phyloP scores from a whole-genome alignment of 2,888 invertebrate genomes.

The Torymus texanus region DNA sequence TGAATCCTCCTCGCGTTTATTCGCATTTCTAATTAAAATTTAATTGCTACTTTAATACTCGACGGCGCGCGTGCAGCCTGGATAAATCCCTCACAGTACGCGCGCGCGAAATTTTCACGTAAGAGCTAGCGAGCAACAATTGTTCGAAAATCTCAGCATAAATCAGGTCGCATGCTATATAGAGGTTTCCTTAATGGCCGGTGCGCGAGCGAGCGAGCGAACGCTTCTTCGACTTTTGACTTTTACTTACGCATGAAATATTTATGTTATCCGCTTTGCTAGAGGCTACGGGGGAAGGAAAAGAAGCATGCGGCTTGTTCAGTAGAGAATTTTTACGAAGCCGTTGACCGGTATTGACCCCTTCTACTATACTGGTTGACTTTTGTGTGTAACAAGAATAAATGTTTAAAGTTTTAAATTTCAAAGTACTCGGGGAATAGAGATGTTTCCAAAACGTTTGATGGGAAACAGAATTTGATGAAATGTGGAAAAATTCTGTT shows the following conservation, averaged over 20 bases:
- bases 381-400: too few relatives aligned
- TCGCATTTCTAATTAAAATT: constrained; percentile 55
- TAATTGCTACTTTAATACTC: constrained; percentile 46
- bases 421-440: too few relatives aligned
- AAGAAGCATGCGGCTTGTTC: too few relatives aligned
- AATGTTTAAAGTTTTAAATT: too few relatives aligned
- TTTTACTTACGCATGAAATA: constrained; percentile 20
- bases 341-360: too few relatives aligned
- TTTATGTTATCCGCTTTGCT: not conserved
- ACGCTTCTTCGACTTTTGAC: constrained; percentile 2
- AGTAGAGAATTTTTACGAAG: too few relatives aligned
- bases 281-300: too few relatives aligned
- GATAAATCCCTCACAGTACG: constrained; percentile 2
- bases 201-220: not conserved
- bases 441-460: too few relatives aligned
- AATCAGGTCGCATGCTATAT: constrained; percentile 7
- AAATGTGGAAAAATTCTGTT: too few relatives aligned
- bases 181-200: constrained; percentile 19
- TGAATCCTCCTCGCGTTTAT: constrained; percentile 7
- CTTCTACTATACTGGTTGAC: too few relatives aligned
- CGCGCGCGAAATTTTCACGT: constrained; percentile 10
- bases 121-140: constrained; percentile 11
- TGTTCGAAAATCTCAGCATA: constrained; percentile 43
- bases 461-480: too few relatives aligned
- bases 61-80: not conserved